phyloP scores from a whole-genome alignment of 2,888 invertebrate genomes.

The Drosophila setosimentum region DNA sequence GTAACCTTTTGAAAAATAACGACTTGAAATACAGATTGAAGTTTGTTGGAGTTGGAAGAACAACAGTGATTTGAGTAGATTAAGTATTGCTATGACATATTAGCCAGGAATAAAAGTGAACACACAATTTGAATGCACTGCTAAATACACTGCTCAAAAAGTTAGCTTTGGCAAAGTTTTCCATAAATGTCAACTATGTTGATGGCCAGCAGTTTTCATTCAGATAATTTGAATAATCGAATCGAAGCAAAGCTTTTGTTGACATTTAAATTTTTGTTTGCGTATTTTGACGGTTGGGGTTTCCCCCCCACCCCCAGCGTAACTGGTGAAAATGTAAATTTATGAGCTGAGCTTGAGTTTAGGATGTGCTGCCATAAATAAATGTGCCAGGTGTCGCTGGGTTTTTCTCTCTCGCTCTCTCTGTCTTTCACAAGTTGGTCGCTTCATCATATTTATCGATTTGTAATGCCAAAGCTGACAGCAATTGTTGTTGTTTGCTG shows the following conservation, averaged over 20 bases:
- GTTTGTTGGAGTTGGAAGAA: no score
- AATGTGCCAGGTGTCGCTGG: conserved; percentile 36
- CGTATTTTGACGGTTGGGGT: not conserved
- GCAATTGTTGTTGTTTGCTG: conserved; percentile 27
- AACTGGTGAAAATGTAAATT: conserved; percentile 72
- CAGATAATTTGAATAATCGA: conserved; percentile 21
- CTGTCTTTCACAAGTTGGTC: not conserved
- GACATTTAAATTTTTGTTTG: conserved; percentile 74
- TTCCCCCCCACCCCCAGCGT: not conserved
- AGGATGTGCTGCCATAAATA: conserved; percentile 57
- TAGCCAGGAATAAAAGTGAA: not conserved
- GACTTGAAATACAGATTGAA: no score
- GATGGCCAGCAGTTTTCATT: conserved; percentile 42
- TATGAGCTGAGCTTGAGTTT: conserved; percentile 49
- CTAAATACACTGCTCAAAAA: conserved; percentile 18
- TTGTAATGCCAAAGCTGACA: conserved; percentile 71
- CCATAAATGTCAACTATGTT: conserved; percentile 60
- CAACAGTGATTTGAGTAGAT: no score
- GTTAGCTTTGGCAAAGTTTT: conserved; percentile 39
- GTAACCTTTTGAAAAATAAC: not conserved
- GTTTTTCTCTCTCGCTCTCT: conserved; percentile 5
- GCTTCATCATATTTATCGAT: conserved; percentile 71
- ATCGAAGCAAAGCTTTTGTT: conserved; percentile 42
- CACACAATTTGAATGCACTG: not conserved
- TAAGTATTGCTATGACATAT: no score